Base-by-base conservation (phyloP, 2,888 invertebrate species). In the Megamerina dolium region DNA sequence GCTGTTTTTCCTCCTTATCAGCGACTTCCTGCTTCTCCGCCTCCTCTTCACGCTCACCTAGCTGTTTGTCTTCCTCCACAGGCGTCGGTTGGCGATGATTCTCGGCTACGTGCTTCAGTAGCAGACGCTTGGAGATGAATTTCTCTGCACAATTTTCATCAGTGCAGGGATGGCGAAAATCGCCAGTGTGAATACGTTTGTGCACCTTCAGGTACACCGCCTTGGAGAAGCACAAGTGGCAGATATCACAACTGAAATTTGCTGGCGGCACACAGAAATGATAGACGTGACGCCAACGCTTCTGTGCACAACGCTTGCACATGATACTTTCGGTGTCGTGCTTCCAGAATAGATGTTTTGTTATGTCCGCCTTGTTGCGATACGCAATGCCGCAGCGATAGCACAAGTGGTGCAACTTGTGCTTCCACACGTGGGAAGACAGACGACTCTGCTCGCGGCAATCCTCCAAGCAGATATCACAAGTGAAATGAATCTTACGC, bases 241-340 rank as follows among this genome's bases (percentile, higher is more conserved):
- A 91, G 61, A 87, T 83, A 54, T 90, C 90, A 72, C 91, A 91
- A 2, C 76, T 73, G 66, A 90, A 90, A 42, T 79, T 75, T 9
- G 78, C 72, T 3, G 90, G 88, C 30, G 90, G 90, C 51, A 85
- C 80, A 65, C 91, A 91, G 61, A 91, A 91, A 65, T 91, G 91
- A 73, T 90, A 91, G 5, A 90, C 85, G 68, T 91, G 89, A 0
- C 88, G 88, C 91, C 91, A 91, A 59, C 89, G 89, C 63, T 90
- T 91, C 61, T 90, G 88, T 39, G 89, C 70, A 66, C 91, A 91
- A 60, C 79, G 82, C 66, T 88, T 88, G 64, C 91, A 91, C 26
- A 83, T 70, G 3, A 87, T 83, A 70, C 89, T 89, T 63, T 91
- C 88, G 3, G 90, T 90, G 17, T 90, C 90, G 68, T 92, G 91